phyloP scores from a whole-genome alignment of 2,113 vertebrate genomes.

The Oplegnathus fasciatus region DNA sequence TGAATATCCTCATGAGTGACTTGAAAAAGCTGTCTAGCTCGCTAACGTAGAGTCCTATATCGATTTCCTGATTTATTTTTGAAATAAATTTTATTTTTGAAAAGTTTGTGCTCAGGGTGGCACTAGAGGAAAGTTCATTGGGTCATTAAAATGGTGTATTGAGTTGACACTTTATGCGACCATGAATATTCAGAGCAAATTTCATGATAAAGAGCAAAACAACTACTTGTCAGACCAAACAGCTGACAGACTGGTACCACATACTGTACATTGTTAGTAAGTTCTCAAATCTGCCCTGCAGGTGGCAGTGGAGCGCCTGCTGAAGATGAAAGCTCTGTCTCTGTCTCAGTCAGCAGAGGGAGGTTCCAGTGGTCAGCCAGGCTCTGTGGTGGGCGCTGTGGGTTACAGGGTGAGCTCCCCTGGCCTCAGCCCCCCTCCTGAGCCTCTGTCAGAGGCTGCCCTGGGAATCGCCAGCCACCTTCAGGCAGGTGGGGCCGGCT shows the following conservation, averaged over 20 bases:
- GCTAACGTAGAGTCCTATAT: too few species aligned
- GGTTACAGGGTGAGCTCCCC: conserved; percentile 82
- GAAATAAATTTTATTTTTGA: too few species aligned
- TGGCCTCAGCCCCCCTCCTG: conserved; percentile 86
- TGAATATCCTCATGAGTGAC: too few species aligned
- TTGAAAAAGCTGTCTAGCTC: too few species aligned
- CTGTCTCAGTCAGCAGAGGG: conserved; percentile 73
- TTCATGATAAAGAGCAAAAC: too few species aligned
- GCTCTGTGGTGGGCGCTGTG: conserved; percentile 40
- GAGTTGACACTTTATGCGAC: neutral
- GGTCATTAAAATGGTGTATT: neutral
- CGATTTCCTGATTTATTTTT: too few species aligned
- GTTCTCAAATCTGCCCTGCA: conserved; percentile 56
- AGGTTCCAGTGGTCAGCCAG: neutral
- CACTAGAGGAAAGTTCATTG: too few species aligned
- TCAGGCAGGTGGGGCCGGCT: conserved; percentile 80
- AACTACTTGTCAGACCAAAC: too few species aligned
- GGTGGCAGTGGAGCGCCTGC: conserved; percentile 93
- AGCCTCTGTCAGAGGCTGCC: conserved; percentile 78
- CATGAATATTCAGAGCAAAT: too few species aligned
- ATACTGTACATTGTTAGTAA: neutral
- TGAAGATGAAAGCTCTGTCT: conserved; percentile 92
- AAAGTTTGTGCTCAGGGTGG: too few species aligned
- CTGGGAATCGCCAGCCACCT: conserved; percentile 85
- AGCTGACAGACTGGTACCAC: too few species aligned